phyloP scores from a whole-genome alignment of 2,797 vertebrate species.

The Gobionotothen gibberifrons region DNA sequence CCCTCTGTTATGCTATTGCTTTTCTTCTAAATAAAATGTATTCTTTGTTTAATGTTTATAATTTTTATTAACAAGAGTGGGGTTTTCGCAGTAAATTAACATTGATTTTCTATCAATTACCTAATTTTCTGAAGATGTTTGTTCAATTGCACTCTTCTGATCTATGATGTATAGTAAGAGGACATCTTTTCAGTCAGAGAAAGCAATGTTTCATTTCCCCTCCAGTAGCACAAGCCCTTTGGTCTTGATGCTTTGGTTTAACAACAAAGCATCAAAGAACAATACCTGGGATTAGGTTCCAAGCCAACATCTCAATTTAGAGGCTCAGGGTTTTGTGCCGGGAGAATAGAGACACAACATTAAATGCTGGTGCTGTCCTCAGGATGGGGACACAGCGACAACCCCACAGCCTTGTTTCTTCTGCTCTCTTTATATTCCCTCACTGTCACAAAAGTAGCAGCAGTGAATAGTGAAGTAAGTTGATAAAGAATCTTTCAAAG shows the following conservation, averaged over 20 bases:
- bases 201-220: constrained; percentile 2
- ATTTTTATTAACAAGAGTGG: neutral
- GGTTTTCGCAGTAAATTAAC: neutral
- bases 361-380: constrained; percentile 51
- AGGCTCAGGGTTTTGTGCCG: constrained; percentile 24
- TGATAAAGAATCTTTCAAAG: constrained; percentile 70
- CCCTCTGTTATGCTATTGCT: neutral
- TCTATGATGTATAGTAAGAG: neutral
- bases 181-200: neutral
- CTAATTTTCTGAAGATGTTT: neutral
- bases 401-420: constrained; percentile 23
- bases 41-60: neutral
- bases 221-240: constrained; percentile 25
- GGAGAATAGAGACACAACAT: constrained; percentile 40
- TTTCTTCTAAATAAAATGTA: neutral
- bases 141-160: neutral
- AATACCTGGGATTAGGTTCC: constrained; percentile 48
- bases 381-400: constrained; percentile 39
- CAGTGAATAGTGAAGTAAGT: constrained; percentile 66
- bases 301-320: constrained; percentile 38
- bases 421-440: constrained; percentile 31
- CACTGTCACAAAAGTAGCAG: constrained; percentile 41
- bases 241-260: constrained; percentile 30
- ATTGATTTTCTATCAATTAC: too few relatives aligned
- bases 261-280: constrained; percentile 34